Percentiles rank a stretch among this genome's conserved stretches.
Evolutionary conservation across 2,888 invertebrate genomes (phyloP).

Genomic region (Synanthedon andrenaeformis): DNA sequence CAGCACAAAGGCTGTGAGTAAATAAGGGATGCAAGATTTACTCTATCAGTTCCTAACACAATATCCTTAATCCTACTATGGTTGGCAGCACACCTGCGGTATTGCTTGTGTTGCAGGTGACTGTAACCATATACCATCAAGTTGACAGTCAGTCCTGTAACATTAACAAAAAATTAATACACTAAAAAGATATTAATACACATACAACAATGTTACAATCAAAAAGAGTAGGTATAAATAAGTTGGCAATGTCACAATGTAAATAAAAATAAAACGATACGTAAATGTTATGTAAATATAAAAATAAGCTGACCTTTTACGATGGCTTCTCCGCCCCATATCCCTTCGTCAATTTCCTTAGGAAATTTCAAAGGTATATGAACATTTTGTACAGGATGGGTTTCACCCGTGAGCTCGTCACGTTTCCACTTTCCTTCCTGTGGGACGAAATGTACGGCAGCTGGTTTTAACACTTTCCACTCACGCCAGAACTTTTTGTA

Average conservation of each 20-base stretch:
- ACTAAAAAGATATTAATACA: too few species aligned
- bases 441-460: conserved; percentile 77
- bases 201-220: too few species aligned
- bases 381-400: conserved; percentile 79
- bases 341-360: conserved; percentile 81
- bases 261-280: conserved; percentile 1
- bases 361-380: conserved; percentile 83
- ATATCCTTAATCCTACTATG: too few species aligned
- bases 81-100: background rate
- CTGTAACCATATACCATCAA: too few species aligned
- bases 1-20: too few species aligned
- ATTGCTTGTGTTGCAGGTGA: background rate
- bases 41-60: too few species aligned
- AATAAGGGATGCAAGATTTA: too few species aligned
- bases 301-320: conserved; percentile 73
- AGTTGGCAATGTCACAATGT: background rate
- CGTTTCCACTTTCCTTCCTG: conserved; percentile 79
- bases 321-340: conserved; percentile 98
- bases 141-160: background rate
- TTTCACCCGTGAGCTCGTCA: conserved; percentile 79
- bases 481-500: conserved; percentile 90
- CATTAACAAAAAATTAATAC: background rate
- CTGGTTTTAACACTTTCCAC: conserved; percentile 78
- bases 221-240: background rate
- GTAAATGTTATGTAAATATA: conserved; percentile 8